Evolutionary conservation across 1,140 invertebrate genomes (phyloP), one percentile per base, ranked within the genome.

Genomic region (Zaprionus ghesquierei): DNA sequence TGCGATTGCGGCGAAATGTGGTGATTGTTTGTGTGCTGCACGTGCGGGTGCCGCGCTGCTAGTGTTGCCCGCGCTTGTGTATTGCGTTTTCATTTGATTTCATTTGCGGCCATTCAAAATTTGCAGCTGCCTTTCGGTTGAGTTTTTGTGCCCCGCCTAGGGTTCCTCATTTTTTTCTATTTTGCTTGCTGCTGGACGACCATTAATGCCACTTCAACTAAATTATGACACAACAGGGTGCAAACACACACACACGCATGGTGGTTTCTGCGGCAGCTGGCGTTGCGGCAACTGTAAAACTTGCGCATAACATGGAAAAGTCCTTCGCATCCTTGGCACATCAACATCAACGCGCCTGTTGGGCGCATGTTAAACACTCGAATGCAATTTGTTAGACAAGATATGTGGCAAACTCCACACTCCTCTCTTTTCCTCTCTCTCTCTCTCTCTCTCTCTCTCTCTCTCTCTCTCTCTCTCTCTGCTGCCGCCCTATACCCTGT

Each of bases 351-450:
- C 49, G 22, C 84, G 79, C 65, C 84, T 89, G 84, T 77, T 89
- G 84, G 84, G 84, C 79, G 79, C 84, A 89, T 89, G 84, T 89
- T 89, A 89, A 89, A 89, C 84, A 89, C 84, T 89, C 77, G 79
- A 89, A 89, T 89, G 84, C 84, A 89, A 89, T 89, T 89, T 89
- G 84, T 89, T 89, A 89, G 84, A 89, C 84, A 89, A 84, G 84
- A 89, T 78, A 89, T 89, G 84, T 89, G 84, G 84, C 84, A 89
- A 87, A 50, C 65, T 75, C 71, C 69, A 56, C 60, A 31, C 58
- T 59, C 41, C 18, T n/a, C n/a, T n/a, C n/a, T n/a, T n/a, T n/a
- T n/a, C n/a, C 46, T 25, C 8, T 23, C 23, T 10, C 23, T 8
- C 22, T 6, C 49, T 31, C 23, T 13, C 31, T 20, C 53, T 22